Conservation (phyloP, 2,797 vertebrate species). For the Serranus cabrilla region DNA sequence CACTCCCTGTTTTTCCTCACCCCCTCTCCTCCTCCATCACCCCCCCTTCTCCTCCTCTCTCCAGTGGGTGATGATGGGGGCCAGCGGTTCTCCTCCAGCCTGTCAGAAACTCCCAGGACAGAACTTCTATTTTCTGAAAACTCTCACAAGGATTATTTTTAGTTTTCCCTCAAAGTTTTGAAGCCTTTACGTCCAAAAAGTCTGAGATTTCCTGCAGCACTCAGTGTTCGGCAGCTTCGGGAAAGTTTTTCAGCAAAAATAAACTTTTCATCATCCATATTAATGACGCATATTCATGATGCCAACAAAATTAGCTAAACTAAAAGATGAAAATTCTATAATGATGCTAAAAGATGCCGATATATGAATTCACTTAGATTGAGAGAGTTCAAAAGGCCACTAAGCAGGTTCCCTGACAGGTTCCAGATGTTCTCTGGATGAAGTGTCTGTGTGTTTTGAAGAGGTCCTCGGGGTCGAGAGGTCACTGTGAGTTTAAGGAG, state of each 20-base stretch:
- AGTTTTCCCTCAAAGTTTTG: slow-evolving; percentile 37
- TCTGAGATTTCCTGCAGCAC: slow-evolving; percentile 31
- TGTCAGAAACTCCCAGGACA: slow-evolving; percentile 68
- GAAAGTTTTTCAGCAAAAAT: slow-evolving; percentile 11
- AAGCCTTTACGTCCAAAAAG: slow-evolving; percentile 34
- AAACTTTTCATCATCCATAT: slow-evolving; percentile 12
- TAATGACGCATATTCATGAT: slow-evolving; percentile 4
- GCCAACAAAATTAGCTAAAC: not conserved
- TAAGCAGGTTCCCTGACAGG: not conserved
- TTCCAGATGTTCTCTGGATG: slow-evolving; percentile 10
- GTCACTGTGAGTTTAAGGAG: slow-evolving; percentile 1
- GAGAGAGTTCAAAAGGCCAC: not conserved
- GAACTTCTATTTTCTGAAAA: slow-evolving; percentile 38
- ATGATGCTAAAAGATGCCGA: no score
- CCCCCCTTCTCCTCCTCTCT: slow-evolving; percentile 27
- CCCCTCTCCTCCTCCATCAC: not conserved
- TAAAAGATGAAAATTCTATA: not conserved
- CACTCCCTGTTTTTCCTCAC: slow-evolving; percentile 32
- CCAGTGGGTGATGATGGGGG: slow-evolving; percentile 66
- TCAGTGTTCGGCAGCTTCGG: slow-evolving; percentile 3
- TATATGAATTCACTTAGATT: not conserved
- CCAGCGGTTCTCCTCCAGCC: slow-evolving; percentile 53
- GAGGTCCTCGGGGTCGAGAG: not conserved
- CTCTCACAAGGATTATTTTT: slow-evolving; percentile 47
- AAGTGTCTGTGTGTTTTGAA: not conserved